Evolutionary conservation across 2,797 vertebrate genomes (phyloP).

Genomic region (Ataeniobius toweri): DNA sequence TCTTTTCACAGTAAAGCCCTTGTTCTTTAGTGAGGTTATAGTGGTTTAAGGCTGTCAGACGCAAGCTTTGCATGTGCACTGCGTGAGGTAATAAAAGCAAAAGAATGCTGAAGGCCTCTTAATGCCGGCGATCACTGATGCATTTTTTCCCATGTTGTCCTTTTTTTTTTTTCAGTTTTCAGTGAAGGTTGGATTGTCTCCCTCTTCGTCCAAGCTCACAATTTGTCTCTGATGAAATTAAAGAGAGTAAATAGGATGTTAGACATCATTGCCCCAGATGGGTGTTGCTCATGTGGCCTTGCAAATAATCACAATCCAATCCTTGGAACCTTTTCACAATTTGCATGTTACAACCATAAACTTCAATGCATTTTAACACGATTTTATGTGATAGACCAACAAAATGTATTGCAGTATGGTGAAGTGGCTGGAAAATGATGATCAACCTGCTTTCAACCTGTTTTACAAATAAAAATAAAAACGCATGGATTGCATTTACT

Average conservation of each 20-base stretch:
- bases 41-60: constrained; percentile 38
- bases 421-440: neutral
- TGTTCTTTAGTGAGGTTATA: constrained; percentile 42
- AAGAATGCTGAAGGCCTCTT: constrained; percentile 15
- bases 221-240: constrained; percentile 82
- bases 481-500: neutral
- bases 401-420: neutral
- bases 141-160: constrained; percentile 13
- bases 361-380: neutral
- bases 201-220: constrained; percentile 87
- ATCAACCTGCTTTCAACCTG: neutral
- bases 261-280: neutral
- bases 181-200: constrained; percentile 69
- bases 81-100: constrained; percentile 57
- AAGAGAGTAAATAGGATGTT: constrained; percentile 21
- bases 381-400: neutral
- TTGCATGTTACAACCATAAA: neutral
- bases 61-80: constrained; percentile 47
- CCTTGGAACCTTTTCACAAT: neutral
- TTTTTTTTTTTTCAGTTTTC: constrained; percentile 53
- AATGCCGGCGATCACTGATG: constrained; percentile 45
- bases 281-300: neutral
- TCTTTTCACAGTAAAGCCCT: constrained; percentile 16
- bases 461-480: neutral
- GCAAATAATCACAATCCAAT: neutral